Conservation (phyloP, 2,113 vertebrate species). For the Hylia prasina region DNA sequence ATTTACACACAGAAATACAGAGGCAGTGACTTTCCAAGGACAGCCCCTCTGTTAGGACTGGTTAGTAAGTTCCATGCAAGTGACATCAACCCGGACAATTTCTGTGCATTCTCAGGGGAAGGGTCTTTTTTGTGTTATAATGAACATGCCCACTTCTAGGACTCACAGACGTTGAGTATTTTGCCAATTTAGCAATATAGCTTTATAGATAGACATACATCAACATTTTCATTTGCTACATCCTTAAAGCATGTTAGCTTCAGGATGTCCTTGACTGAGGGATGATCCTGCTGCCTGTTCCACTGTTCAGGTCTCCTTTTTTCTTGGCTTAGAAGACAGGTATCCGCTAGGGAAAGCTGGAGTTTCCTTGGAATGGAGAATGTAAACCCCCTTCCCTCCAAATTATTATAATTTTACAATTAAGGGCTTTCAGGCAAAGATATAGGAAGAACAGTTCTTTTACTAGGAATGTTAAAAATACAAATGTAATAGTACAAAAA, state of each 20-base stretch:
- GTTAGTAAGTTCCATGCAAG: background rate
- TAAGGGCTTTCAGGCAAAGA: too few relatives aligned
- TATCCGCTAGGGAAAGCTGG: too few relatives aligned
- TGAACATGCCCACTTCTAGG: background rate
- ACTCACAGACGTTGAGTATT: background rate
- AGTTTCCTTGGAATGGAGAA: too few relatives aligned
- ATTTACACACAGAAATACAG: background rate
- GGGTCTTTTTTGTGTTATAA: background rate
- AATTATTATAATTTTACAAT: too few relatives aligned
- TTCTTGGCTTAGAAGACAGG: too few relatives aligned
- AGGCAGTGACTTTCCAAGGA: background rate
- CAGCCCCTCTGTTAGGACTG: background rate
- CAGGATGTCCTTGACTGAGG: background rate
- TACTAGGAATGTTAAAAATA: too few relatives aligned
- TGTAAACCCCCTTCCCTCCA: too few relatives aligned
- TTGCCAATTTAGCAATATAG: background rate
- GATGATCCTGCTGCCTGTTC: background rate
- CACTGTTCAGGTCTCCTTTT: background rate
- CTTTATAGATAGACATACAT: background rate
- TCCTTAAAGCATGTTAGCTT: background rate
- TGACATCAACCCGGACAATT: background rate
- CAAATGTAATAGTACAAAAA: too few relatives aligned
- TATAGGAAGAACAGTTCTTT: too few relatives aligned
- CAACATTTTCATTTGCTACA: background rate
- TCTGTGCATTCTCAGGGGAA: too few relatives aligned